Evolutionary conservation across 1,140 invertebrate species (phyloP), one percentile per base, ranked within the genome.

Genomic region (Caerostris extrusa): DNA sequence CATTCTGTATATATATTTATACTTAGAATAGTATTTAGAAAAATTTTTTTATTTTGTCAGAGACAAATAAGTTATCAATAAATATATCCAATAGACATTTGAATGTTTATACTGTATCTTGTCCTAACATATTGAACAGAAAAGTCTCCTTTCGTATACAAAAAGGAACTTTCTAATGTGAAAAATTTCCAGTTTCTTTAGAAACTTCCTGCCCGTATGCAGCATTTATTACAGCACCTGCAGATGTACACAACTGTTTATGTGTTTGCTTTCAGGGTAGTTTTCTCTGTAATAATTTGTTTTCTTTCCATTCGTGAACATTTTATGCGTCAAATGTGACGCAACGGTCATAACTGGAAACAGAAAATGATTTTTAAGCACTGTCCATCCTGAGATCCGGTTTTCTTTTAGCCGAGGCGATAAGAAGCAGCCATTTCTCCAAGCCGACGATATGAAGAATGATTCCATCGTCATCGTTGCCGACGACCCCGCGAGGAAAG

Each of bases 391-490:
- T 12, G 71, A 77, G 5, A 34, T 8, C 6, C 3, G 10, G 34
- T 77, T 77, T 77, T 77, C 71, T 77, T 50, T 53, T 50, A 53
- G 61, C 17, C 61, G 12, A 14, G 71, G 10, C 19, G 50, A 50
- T 14, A 12, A 10, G 71, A 50, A 50, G 53, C 34, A 50, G 5
- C 7, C 8, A 50, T 19, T 12, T 5, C 8, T 50, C 61, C 14
- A 14, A 14, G 61, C 61, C 14, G 61, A 77, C 71, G 71, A 77
- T 77, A 77, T 12, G 34, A 87, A 87, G 82, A 93, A 58, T 58
- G 57, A 53, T 7, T 61, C 86, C 34, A 77, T 58, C n/a, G 77
- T 93, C 83, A 83, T 93, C 55, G 87, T 87, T 83, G 91, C 58
- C 14, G 55, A 56, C 19, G 91, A 93, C 53, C 64, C 86, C 83